Evolutionary conservation across 2,888 invertebrate genomes (phyloP).

Genomic region (Dicyrtoma fusca): DNA sequence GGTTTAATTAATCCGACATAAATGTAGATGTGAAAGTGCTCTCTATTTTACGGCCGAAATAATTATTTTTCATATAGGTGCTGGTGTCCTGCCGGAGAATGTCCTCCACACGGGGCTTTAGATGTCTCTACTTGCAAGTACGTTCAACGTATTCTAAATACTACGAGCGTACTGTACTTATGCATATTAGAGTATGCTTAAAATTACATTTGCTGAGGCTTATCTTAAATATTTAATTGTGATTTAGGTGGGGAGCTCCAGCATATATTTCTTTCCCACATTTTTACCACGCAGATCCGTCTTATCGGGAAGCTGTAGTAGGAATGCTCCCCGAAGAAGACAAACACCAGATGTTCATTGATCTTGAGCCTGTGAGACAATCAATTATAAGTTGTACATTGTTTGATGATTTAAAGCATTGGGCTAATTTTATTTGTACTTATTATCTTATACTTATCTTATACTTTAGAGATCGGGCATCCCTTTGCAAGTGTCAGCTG

Average conservation of each 20-base stretch:
- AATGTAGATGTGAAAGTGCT: background rate
- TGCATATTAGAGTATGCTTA: too few relatives aligned
- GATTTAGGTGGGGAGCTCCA: slow-evolving; percentile 72
- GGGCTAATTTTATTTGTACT: background rate
- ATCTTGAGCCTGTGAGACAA: slow-evolving; percentile 69
- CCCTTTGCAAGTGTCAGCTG: slow-evolving; percentile 73
- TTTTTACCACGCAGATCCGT: slow-evolving; percentile 71
- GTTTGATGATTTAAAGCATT: background rate
- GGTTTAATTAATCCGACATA: background rate
- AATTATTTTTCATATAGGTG: slow-evolving; percentile 62
- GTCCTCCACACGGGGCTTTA: slow-evolving; percentile 65
- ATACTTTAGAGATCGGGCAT: slow-evolving; percentile 69
- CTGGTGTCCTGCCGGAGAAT: slow-evolving; percentile 64
- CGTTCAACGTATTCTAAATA: slow-evolving; percentile 17
- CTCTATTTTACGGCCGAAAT: background rate
- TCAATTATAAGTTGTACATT: slow-evolving; percentile 1
- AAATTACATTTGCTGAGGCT: too few relatives aligned
- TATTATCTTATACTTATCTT: slow-evolving; percentile 1
- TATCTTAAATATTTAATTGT: slow-evolving; percentile 14
- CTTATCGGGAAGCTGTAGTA: slow-evolving; percentile 67
- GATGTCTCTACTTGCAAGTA: slow-evolving; percentile 71
- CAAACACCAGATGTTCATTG: slow-evolving; percentile 73
- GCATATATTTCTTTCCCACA: slow-evolving; percentile 81
- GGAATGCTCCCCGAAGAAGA: slow-evolving; percentile 71
- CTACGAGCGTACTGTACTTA: too few relatives aligned